Base-by-base conservation (phyloP, 2,113 vertebrate species). In the Martes martes region DNA sequence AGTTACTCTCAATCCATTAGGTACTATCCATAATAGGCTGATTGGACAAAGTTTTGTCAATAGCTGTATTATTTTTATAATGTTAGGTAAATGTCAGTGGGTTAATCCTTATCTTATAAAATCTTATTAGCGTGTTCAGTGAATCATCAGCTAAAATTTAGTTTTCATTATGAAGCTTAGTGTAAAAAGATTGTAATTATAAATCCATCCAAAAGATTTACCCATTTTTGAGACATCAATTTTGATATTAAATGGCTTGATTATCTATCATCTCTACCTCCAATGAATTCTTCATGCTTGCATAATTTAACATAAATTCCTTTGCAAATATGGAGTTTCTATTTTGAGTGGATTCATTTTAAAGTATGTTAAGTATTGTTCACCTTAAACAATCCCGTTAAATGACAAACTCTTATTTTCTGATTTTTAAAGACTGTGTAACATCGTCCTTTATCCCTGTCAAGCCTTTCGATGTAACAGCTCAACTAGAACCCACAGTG, bases 391-490 rank as follows among this genome's bases (percentile, higher is more conserved):
- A 92, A 18, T 7, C 89, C 28, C 74, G 50, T 18, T 89, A 45
- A 84, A 78, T 98, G 89, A 98, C 94, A 50, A 76, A 98, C 4
- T 42, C 96, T 97, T 97, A 95, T 98, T 94, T 98, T 98, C 96
- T 98, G 80, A 97, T 98, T 96, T 98, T 97, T 98, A 95, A 98
- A 99, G 99, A 99, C 98, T 99, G 99, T 96, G 99, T 99, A 98
- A 99, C 99, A 7, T 99, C 99, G 13, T 99, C 99, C 52, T 99
- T 99, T 98, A 98, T 99, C 79, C 99, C 99, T 47, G 98, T 99
- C 97, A 99, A 99, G 97, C 99, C 99, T n/a, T 99, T 99, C 97
- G 98, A 99, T 94, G 99, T 99, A 50, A 97, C 98, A 94, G 98
- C 98, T 97, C 98, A 99, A 36, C 98, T 99, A 96, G 99, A 98